phyloP scores from a whole-genome alignment of 2,113 vertebrate species.

The Excalfactoria chinensis region DNA sequence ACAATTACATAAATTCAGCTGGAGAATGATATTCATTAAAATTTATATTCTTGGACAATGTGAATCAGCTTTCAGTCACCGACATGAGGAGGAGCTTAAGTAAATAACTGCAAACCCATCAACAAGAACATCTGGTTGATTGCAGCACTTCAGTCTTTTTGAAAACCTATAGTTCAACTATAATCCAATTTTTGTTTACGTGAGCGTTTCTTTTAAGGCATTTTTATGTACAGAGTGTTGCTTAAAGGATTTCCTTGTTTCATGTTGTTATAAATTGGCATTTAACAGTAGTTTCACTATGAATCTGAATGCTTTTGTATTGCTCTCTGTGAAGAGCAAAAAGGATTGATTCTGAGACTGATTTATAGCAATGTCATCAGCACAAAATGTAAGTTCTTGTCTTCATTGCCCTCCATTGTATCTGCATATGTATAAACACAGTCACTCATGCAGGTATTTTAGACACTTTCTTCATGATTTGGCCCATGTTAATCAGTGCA shows the following conservation, averaged over 20 bases:
- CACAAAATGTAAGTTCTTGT: neutral
- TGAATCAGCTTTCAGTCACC: slow-evolving; percentile 19
- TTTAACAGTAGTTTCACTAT: neutral
- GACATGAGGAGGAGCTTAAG: neutral
- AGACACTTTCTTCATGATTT: neutral
- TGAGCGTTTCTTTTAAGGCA: neutral
- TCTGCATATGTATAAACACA: neutral
- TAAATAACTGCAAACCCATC: slow-evolving; percentile 21
- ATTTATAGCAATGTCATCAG: neutral
- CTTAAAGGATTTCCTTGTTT: neutral
- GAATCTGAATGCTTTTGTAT: neutral
- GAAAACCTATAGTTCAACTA: slow-evolving; percentile 12
- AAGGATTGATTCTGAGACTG: neutral
- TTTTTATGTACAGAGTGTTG: neutral
- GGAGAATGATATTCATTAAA: slow-evolving; percentile 13
- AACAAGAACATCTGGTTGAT: slow-evolving; percentile 18
- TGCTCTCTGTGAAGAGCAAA: neutral
- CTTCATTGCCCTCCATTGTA: neutral
- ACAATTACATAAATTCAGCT: neutral
- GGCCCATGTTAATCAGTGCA: neutral
- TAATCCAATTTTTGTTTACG: neutral
- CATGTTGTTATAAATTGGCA: neutral
- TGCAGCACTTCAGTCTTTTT: neutral
- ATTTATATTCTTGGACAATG: neutral
- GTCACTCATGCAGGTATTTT: neutral